phyloP scores from a whole-genome alignment of 2,113 vertebrate species.

The Octodon degus region DNA sequence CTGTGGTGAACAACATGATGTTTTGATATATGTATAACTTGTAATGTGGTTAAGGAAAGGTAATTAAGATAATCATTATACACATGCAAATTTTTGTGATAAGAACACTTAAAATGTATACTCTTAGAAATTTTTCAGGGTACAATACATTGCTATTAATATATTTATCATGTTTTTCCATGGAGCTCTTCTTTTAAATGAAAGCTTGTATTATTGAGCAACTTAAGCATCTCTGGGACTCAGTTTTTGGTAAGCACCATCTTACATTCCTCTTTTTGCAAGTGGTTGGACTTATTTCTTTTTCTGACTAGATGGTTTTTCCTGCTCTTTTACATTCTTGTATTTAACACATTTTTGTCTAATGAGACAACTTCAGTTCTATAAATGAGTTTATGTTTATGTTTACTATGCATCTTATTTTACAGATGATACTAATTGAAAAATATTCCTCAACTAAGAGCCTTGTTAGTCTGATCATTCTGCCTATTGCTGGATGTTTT shows the following conservation, averaged over 20 bases:
- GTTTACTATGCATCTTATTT: conserved; percentile 38
- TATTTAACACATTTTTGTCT: background rate
- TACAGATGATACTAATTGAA: conserved; percentile 13
- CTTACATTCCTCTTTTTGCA: background rate
- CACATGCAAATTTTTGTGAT: background rate
- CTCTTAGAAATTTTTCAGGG: background rate
- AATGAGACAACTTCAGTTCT: conserved; percentile 3
- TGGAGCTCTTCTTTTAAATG: background rate
- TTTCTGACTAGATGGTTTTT: background rate
- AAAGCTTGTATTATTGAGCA: background rate
- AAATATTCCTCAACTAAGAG: background rate
- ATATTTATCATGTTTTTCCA: background rate
- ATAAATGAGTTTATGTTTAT: background rate
- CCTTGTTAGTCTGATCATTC: background rate
- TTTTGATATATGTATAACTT: background rate
- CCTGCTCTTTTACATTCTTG: conserved; percentile 42
- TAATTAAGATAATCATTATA: background rate
- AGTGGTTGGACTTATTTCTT: background rate
- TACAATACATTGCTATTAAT: background rate
- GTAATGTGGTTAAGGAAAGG: background rate
- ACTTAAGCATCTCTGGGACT: too few species aligned
- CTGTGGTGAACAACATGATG: background rate
- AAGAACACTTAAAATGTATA: background rate
- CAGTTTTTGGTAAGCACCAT: background rate
- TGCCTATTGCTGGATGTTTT: background rate